A percentile compares a stretch with the other conserved stretches of the same genome.
These are phyloP conservation scores for Procavia capensis DNA, from an alignment of 2,113 vertebrate genomes.

Conservation along the genomic window DNA sequence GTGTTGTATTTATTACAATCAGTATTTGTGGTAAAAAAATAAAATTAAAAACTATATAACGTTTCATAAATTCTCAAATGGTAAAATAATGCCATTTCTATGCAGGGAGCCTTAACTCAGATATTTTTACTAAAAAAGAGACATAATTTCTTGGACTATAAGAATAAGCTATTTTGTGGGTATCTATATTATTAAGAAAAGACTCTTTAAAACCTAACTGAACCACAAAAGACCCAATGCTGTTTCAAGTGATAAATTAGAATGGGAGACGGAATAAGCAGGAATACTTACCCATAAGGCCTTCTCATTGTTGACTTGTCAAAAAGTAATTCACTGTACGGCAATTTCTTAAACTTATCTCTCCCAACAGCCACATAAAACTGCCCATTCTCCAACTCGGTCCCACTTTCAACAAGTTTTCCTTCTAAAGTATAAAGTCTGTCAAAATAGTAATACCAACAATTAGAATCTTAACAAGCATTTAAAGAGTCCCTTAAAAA, in stretches of 20 bases:
- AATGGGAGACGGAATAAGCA: not conserved
- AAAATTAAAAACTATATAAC: not conserved
- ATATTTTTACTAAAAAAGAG: not conserved
- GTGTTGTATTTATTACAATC: not conserved
- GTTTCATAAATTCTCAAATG: not conserved
- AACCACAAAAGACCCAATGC: not conserved
- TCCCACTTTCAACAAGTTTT: conserved; percentile 90
- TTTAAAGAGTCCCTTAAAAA: conserved; percentile 41
- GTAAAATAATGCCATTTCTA: not conserved
- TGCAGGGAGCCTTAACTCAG: not conserved
- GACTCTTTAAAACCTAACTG: not conserved
- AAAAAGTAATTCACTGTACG: conserved; percentile 93
- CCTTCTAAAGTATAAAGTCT: conserved; percentile 96
- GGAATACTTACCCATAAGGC: conserved; percentile 89
- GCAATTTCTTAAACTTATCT: conserved; percentile 96
- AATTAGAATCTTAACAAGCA: not conserved
- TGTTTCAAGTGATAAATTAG: not conserved
- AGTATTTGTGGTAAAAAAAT: not conserved
- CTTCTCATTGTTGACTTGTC: conserved; percentile 89
- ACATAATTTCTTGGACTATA: not conserved
- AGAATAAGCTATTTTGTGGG: not conserved
- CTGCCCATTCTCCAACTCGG: conserved; percentile 94
- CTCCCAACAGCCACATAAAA: conserved; percentile 97
- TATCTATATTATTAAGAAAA: not conserved
- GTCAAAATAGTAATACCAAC: conserved; percentile 71